Base-by-base conservation (phyloP, 2,888 invertebrate species). In the Ormyrus nitidulus region DNA sequence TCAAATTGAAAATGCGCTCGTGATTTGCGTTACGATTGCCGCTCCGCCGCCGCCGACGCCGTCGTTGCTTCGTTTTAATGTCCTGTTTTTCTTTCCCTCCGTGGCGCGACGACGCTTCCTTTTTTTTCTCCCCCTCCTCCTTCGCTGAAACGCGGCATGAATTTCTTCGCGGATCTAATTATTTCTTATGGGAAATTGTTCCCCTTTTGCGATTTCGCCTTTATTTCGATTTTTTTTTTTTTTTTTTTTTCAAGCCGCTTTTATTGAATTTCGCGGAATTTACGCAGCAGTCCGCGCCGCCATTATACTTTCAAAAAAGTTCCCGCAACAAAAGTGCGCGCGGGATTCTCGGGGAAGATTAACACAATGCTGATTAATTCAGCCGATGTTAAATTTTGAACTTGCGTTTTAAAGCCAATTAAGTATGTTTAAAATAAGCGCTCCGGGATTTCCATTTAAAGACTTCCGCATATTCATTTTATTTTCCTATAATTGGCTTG, bases 1-100 rank as follows among this genome's bases (percentile, higher is more conserved):
- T 77, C 71, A 77, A 71, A 77, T 77, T 77, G 77, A 71, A 77
- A 77, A 77, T 65, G 59, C 34, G 59, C 65, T 65, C 76, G 62
- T 56, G 69, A 76, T 74, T 74, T n/a, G 68, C 46, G 61, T 69
- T 69, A 54, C 49, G 61, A 69, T 76, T 76, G 68, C 34, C 4
- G 34, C 59, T 58, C 13, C 54, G 34, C 34, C 34, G 58, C 46
- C 69, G 59, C 34, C 34, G n/a, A 49, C 51, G 19, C 56, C 5
- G 6, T 13, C 61, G 34, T 34, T 51, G 48, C 8, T 51, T 61
- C 11, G 34, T 34, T 71, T 71, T 61, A 71, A 61, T 71, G 71
- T 8, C 34, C 58, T 10, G 3, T 49, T 59, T 72, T 62, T 44
- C 44, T 5, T 19, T 54, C 9, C 13, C 9, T 34, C 34, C 44